Percentiles rank a stretch among this genome's conserved stretches.
These are phyloP conservation scores for Psammodynastes pulverulentus DNA, from an alignment of 2,113 vertebrate genomes.

Conservation along the genomic window DNA sequence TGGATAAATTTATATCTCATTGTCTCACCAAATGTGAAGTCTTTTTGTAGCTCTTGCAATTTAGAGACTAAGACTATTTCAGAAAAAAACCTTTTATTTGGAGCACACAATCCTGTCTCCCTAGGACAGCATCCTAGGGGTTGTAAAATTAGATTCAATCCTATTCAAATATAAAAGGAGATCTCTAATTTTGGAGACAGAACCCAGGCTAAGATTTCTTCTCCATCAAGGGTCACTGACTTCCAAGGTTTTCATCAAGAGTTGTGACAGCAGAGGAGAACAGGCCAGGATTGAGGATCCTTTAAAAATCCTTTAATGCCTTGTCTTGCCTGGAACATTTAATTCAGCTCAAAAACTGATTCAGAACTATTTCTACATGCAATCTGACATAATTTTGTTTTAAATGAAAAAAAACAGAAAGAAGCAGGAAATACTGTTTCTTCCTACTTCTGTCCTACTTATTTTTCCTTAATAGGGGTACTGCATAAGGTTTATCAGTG, in stretches of 20 bases:
- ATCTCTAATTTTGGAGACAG: neutral
- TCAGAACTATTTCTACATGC: neutral
- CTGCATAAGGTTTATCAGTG: neutral
- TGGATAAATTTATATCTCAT: neutral
- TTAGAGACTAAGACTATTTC: neutral
- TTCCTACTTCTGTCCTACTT: neutral
- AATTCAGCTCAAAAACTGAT: neutral
- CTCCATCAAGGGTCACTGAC: neutral
- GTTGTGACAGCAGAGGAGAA: neutral
- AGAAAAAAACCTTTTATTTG: neutral
- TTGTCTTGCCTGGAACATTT: neutral
- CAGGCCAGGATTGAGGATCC: neutral
- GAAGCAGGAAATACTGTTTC: neutral
- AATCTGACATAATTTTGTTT: neutral
- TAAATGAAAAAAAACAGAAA: neutral
- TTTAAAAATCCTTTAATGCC: neutral
- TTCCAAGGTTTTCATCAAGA: neutral
- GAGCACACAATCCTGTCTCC: neutral
- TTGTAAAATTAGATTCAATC: neutral
- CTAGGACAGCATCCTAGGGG: neutral
- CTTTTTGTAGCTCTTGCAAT: neutral
- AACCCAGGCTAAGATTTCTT: neutral
- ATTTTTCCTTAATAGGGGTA: neutral
- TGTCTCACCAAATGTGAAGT: neutral
- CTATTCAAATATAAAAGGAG: neutral